These are phyloP conservation scores for Aphelenchoides besseyi DNA, from an alignment of 1,140 invertebrate genomes.

Conservation along the genomic window DNA sequence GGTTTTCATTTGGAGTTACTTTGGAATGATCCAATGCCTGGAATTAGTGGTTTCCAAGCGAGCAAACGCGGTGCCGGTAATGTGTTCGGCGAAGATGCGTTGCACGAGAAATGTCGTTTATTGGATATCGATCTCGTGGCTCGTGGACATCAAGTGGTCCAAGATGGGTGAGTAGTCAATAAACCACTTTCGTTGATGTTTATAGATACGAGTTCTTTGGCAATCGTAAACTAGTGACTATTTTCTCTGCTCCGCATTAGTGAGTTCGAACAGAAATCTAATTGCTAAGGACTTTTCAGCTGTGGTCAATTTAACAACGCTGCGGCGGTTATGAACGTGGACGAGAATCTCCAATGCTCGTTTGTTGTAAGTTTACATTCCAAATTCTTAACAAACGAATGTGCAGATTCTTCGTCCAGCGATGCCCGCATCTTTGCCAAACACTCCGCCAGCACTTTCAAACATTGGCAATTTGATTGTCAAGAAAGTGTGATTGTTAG, in stretches of 20 bases:
- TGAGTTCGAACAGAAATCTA: too few relatives aligned
- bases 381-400: too few relatives aligned
- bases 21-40: slow-evolving; percentile 83
- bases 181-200: not conserved
- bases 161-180: not conserved
- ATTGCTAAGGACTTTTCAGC: too few relatives aligned
- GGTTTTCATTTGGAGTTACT: slow-evolving; percentile 73
- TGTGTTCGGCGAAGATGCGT: slow-evolving; percentile 59
- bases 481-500: too few relatives aligned
- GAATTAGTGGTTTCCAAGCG: slow-evolving; percentile 66
- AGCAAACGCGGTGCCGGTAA: slow-evolving; percentile 65
- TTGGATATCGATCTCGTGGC: slow-evolving; percentile 42
- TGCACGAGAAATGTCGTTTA: slow-evolving; percentile 31
- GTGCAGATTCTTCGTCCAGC: too few relatives aligned
- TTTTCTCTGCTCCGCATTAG: slow-evolving; percentile 78
- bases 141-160: slow-evolving; percentile 1
- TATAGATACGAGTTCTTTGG: slow-evolving; percentile 82
- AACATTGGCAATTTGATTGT: too few relatives aligned
- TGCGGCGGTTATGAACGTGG: too few relatives aligned
- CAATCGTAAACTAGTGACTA: slow-evolving; percentile 87
- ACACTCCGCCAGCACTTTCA: too few relatives aligned
- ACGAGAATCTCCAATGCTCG: too few relatives aligned
- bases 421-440: too few relatives aligned
- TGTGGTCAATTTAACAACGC: too few relatives aligned
- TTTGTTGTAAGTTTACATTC: too few relatives aligned